A percentile compares a stretch with the other conserved stretches of the same genome.
phyloP scores from a whole-genome alignment of 2,113 vertebrate species.

The Leptosomus discolor region DNA sequence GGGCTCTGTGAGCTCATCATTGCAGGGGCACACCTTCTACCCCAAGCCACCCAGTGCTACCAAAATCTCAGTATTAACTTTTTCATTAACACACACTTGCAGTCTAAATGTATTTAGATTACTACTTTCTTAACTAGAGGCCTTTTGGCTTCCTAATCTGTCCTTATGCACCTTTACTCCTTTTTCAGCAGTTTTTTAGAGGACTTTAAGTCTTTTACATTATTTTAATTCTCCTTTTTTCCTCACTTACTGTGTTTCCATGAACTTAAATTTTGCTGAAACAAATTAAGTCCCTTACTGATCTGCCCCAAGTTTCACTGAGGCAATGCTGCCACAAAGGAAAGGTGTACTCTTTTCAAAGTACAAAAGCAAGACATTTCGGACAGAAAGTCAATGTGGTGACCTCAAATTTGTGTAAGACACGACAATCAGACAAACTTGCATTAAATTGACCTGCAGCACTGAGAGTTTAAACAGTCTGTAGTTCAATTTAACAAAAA shows the following conservation, averaged over 20 bases:
- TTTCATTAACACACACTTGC: not conserved
- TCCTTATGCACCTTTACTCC: not conserved
- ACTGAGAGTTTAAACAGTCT: not conserved
- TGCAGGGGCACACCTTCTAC: not conserved
- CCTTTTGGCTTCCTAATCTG: not conserved
- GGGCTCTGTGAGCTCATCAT: not conserved
- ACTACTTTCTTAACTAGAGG: not conserved
- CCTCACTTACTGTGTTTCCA: not conserved
- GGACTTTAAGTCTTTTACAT: not conserved
- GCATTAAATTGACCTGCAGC: not conserved
- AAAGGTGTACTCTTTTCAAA: fast-evolving
- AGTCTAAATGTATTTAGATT: not conserved
- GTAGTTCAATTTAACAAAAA: not conserved
- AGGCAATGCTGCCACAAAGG: not conserved
- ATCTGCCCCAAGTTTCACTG: not conserved
- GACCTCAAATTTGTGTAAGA: not conserved
- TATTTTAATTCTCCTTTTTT: not conserved
- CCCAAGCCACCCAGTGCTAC: not conserved
- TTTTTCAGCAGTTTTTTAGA: not conserved
- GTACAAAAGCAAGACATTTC: not conserved
- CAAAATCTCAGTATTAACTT: not conserved
- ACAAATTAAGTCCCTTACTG: not conserved
- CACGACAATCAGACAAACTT: not conserved
- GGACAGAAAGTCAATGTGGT: not conserved
- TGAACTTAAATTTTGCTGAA: not conserved